Percentiles rank a stretch among this genome's conserved stretches.
Evolutionary conservation across 2,797 vertebrate species (phyloP).

Genomic region (Danio tinwini): DNA sequence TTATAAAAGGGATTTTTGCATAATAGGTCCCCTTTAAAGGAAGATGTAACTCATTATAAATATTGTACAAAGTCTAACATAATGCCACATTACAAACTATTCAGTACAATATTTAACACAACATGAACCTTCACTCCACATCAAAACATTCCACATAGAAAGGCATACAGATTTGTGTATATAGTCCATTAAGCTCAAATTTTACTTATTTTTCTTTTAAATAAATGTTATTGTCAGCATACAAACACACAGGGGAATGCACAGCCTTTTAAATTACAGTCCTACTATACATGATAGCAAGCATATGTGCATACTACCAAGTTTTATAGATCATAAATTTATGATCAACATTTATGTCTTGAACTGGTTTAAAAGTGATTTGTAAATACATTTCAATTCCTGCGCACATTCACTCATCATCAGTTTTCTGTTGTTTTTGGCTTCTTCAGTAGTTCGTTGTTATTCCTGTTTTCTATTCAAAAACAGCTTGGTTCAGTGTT

Average conservation of each 20-base stretch:
- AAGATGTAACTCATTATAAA: background rate
- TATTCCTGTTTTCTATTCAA: too few relatives aligned
- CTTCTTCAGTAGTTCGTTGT: too few relatives aligned
- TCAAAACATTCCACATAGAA: conserved; percentile 6
- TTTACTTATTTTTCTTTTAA: too few relatives aligned
- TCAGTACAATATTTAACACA: conserved; percentile 16
- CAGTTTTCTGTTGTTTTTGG: too few relatives aligned
- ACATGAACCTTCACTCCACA: background rate
- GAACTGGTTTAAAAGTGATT: too few relatives aligned
- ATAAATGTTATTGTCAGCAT: background rate
- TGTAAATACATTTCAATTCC: too few relatives aligned
- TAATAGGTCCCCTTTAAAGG: too few relatives aligned
- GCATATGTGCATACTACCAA: background rate
- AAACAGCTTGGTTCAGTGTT: too few relatives aligned
- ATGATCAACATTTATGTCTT: too few relatives aligned
- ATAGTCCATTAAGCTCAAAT: background rate
- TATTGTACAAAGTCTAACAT: background rate
- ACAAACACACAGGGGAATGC: too few relatives aligned
- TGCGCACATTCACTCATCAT: too few relatives aligned
- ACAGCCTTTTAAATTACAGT: background rate
- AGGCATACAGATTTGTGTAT: background rate
- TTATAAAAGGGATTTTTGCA: too few relatives aligned
- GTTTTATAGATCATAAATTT: background rate
- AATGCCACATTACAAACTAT: background rate
- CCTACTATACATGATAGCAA: background rate